Base-by-base conservation (phyloP, 2,888 invertebrate species). In the Ceraclea dissimilis region DNA sequence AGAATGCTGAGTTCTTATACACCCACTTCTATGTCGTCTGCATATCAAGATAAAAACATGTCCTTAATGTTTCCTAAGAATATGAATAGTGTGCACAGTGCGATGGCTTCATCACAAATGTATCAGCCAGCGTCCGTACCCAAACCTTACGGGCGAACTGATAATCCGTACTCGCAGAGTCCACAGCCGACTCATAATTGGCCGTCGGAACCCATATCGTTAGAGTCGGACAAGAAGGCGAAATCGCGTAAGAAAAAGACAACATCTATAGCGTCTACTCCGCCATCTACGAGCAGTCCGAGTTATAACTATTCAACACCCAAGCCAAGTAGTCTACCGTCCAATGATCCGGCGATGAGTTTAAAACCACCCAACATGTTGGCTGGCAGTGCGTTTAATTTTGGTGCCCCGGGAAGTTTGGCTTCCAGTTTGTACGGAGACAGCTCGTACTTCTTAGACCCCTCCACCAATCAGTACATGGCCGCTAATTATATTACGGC, bases 371-470 rank as follows among this genome's bases (percentile, higher is more conserved):
- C 82, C 2, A 82, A 83, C 64, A 85, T 88, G 67, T 88, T 90
- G 61, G 83, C 90, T 6, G 85, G 88, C 21, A 90, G 89, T 71
- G 90, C 91, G 51, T 92, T 91, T 65, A 91, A 90, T 68, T 92
- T 90, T 67, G 88, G 88, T 17, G 79, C 88, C 2, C 76, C 87
- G 1, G 77, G 85, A 66, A 73, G 77, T 46, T 69, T 82, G 54
- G 18, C 46, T 26, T 46, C 55, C 2, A 17, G 46, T 13, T 69
- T 84, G 48, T 84, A 83, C 64, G 78, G 76, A 6, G 85, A 85
- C 48, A 84, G 83, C 66, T 76, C 82, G 63, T 80, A 81, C 44
- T 87, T 86, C 68, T 74, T 87, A 52, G 86, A 86, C 64, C 77
- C 78, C 60, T 77, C 82, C 1, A 75, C 81, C n/a, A 83, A 83